Conservation (phyloP, 2,113 vertebrate species). For the Muntiacus muntjak region DNA sequence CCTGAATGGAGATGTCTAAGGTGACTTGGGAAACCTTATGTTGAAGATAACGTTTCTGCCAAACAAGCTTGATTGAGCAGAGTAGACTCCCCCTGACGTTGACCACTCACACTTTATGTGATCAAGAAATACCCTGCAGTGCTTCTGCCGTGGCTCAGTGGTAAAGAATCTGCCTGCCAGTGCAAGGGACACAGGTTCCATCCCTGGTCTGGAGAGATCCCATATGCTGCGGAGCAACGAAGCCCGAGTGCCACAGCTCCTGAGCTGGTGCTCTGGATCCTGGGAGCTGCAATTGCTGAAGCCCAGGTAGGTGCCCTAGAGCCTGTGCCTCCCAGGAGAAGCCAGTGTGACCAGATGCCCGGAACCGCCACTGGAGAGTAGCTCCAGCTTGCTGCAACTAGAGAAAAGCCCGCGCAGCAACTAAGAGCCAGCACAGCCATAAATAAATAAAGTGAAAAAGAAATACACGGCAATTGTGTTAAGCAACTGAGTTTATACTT, state of each 20-base stretch:
- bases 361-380: background rate
- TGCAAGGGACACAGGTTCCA: background rate
- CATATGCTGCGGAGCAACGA: background rate
- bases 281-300: background rate
- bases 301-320: background rate
- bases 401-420: background rate
- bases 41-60: background rate
- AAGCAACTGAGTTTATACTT: background rate
- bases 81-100: background rate
- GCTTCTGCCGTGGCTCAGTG: background rate
- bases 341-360: background rate
- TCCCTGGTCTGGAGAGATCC: background rate
- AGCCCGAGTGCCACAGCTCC: rapidly evolving
- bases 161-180: background rate
- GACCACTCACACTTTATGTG: background rate
- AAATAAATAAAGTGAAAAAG: background rate
- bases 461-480: background rate
- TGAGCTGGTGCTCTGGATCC: background rate
- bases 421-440: background rate
- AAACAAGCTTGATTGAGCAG: background rate
- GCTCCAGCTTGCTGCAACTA: background rate
- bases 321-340: background rate
- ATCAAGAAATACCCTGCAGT: background rate
- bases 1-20: background rate
- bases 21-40: background rate